Base-by-base conservation (phyloP, 2,113 vertebrate species). In the Steatornis caripensis region DNA sequence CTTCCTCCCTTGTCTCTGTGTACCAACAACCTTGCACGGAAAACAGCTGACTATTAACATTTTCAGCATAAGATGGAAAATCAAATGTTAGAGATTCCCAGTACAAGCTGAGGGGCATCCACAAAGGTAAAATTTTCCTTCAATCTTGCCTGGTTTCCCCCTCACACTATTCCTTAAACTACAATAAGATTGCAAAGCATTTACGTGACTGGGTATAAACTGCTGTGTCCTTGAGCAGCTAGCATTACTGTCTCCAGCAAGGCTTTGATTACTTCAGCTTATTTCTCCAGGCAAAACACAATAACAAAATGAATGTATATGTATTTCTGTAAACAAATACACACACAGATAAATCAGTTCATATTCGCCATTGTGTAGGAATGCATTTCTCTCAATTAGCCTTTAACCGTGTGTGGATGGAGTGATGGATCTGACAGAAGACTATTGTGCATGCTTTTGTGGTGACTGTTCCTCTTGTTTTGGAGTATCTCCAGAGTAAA, bases 401-500 rank as follows among this genome's bases (percentile, higher is more conserved):
- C 36, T 85, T 86, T 90, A 89, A 75, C 61, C 39, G 51, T 70
- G 18, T 70, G 51, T 15, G 18, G 48, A 69, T 94, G 64, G 92
- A 94, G 11, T 8, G 80, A 86, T 54, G 82, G 77, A 49, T 93
- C 80, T 96, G 91, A 95, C 75, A 92, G 84, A 48, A 94, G 18
- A 34, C 53, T 75, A 46, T 7, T 34, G 37, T 27, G 57, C 48
- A 17, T 85, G 71, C 36, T 95, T 95, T 32, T 27, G 17, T 83
- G 45, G 86, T 82, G n/a, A 55, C 12, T 87, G n/a, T 34, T 90
- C 51, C 48, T 71, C 70, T 74, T 43, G 11, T 24, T 21, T 84
- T 97, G 95, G 95, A 94, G 21, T 43, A 79, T 10, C 43, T 97
- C 91, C 96, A 98, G 87, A 91, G 53, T 71, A 96, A 97, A 93